Base-by-base conservation (phyloP, 2,113 vertebrate genomes). In the Scopus umbretta region DNA sequence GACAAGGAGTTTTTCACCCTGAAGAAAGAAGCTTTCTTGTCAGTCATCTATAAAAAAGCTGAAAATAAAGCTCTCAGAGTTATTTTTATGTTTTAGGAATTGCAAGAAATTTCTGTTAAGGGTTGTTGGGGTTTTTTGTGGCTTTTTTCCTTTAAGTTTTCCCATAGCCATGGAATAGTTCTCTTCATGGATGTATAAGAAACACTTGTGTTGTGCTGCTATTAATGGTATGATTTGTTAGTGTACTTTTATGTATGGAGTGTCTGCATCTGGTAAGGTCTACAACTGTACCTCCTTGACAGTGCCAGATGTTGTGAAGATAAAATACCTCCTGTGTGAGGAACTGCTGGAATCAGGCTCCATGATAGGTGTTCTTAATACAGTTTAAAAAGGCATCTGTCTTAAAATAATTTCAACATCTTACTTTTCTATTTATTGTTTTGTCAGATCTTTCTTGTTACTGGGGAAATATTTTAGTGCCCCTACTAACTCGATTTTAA, bases 251-350 rank as follows among this genome's bases (percentile, higher is more conserved):
- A 96, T 97, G 96, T 93, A 88, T 97, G 88, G 94, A 92, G 95
- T 82, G 95, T 71, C 97, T 95, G 96, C 97, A 96, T 98, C 97
- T 97, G 97, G 76, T 94, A 97, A 97, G 97, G 97, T 97, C 97
- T 88, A 88, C 96, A 83, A 95, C 70, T 79, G 62, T 97, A 96
- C 93, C 95, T 96, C 92, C 96, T 96, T 98, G 97, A 98, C 97
- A 98, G 95, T 93, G 97, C 98, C 98, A 98, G 98, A 98, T 98
- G 98, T 98, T 97, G 96, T 90, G 91, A 98, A 98, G 97, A 98
- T 97, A 95, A 98, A 98, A 97, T 98, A 93, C 96, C 97, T 98
- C 97, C 97, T 97, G 96, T 97, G 95, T 85, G 91, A 98, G 97
- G 95, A 97, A 92, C 97, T 96, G 94, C 94, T 97, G 94, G 97